Evolutionary conservation across 1,140 invertebrate genomes (phyloP).

Genomic region (Bradynema listronoti): DNA sequence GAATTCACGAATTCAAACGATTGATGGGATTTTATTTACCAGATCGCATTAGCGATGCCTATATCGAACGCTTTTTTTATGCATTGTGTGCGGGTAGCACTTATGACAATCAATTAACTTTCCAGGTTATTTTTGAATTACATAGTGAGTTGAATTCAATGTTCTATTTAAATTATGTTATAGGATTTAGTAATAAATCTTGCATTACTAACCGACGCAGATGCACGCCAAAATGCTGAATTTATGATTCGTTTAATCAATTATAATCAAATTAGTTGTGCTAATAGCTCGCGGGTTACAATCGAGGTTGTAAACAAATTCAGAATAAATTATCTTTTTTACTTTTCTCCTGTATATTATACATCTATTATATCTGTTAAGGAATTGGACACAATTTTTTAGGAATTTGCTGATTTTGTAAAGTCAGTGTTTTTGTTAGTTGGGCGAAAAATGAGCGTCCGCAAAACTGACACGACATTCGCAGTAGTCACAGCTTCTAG

Average conservation of each 20-base stretch:
- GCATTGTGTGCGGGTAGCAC: slow-evolving; percentile 40
- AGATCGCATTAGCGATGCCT: slow-evolving; percentile 41
- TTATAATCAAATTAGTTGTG: background rate
- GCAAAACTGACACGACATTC: slow-evolving; percentile 8
- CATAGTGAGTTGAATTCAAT: too few relatives aligned
- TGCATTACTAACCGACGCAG: too few relatives aligned
- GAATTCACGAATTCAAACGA: slow-evolving; percentile 44
- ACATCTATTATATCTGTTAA: slow-evolving; percentile 1
- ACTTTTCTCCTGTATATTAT: too few relatives aligned
- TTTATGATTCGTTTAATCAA: too few relatives aligned
- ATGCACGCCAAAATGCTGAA: too few relatives aligned
- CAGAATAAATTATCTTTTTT: too few relatives aligned
- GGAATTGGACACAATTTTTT: slow-evolving; percentile 14
- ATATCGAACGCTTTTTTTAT: slow-evolving; percentile 46
- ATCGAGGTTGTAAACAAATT: too few relatives aligned
- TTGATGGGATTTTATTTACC: slow-evolving; percentile 45
- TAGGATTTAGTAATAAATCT: too few relatives aligned
- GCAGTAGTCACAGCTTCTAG: background rate
- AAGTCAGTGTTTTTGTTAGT: slow-evolving; percentile 35
- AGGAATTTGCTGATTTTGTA: slow-evolving; percentile 46
- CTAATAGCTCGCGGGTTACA: too few relatives aligned
- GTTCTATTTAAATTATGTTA: too few relatives aligned
- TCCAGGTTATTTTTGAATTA: slow-evolving; percentile 48
- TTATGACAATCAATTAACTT: slow-evolving; percentile 46
- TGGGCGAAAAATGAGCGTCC: slow-evolving; percentile 25